phyloP scores from a whole-genome alignment of 1,140 invertebrate species.

The Drosophila subobscura region DNA sequence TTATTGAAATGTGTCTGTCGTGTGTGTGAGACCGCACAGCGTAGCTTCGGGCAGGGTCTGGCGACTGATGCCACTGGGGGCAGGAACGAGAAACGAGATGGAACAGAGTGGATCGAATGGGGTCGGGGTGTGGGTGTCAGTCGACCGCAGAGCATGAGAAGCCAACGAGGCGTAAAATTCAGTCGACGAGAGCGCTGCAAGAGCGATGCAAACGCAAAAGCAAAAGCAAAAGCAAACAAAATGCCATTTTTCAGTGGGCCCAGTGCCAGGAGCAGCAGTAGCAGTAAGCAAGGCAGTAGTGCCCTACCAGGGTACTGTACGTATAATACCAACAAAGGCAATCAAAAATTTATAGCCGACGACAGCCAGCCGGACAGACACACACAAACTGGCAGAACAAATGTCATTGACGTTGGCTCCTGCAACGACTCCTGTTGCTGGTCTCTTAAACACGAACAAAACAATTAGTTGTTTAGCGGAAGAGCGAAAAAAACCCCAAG shows the following conservation, averaged over 20 bases:
- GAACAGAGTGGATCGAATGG: no score
- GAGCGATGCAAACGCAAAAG: slow-evolving; percentile 33
- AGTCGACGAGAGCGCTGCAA: slow-evolving; percentile 48
- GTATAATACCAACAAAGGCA: slow-evolving; percentile 42
- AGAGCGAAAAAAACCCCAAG: neutral
- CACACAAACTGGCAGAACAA: slow-evolving; percentile 1
- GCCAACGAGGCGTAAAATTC: slow-evolving; percentile 76
- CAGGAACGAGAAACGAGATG: neutral
- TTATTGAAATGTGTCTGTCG: slow-evolving; percentile 77
- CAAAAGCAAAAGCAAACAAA: slow-evolving; percentile 51
- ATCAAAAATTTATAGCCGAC: slow-evolving; percentile 66
- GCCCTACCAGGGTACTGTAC: neutral
- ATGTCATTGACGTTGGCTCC: slow-evolving; percentile 25
- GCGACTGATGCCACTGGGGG: neutral
- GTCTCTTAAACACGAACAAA: slow-evolving; percentile 23
- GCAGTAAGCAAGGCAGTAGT: slow-evolving; percentile 6
- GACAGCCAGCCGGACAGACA: slow-evolving; percentile 43
- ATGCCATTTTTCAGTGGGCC: slow-evolving; percentile 55
- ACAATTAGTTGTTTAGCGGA: slow-evolving; percentile 58
- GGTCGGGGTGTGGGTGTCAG: neutral
- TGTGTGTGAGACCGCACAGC: slow-evolving; percentile 14
- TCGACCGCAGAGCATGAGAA: slow-evolving; percentile 43
- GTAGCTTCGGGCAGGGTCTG: slow-evolving; percentile 19
- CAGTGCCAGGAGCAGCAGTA: slow-evolving; percentile 1
- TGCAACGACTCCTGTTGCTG: no score